Evolutionary conservation across 2,113 vertebrate species (phyloP), one percentile per base, ranked within the genome.

Genomic region (Tringa solitaria): DNA sequence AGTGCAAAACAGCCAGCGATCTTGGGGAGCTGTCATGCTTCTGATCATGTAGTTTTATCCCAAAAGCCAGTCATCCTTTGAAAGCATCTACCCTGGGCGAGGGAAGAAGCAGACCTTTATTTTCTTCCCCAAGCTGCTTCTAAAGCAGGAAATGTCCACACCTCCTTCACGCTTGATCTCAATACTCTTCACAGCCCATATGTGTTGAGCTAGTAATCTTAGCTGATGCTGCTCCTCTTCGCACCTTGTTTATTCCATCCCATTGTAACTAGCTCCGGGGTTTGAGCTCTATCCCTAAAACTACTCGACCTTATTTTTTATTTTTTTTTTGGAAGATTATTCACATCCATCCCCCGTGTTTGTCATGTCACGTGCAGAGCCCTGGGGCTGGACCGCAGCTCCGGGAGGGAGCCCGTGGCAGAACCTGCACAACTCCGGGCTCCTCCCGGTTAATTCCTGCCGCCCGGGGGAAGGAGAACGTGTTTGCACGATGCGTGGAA

Each of bases 81-180:
- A 86, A 74, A 70, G 51, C 32, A 51, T 39, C 75, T 76, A 22
- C 13, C 39, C 33, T 51, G 22, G 41, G 78, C 1, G 80, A 41
- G 13, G 50, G 75, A 77, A 83, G 74, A 91, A 67, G 27, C 23
- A 91, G 54, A 92, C 69, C 43, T 81, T 92, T 87, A 81, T 87
- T 94, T 95, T 91, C 76, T 70, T 70, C 87, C 68, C 43, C 39
- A 60, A 90, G 64, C 73, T 91, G 74, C 57, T 96, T 94, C 87
- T 91, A 87, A 85, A 96, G 75, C 32, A 83, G 78, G 74, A 89
- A 90, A 48, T 59, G 28, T 53, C 91, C 78, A 91, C 92, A 93
- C 79, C 75, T 96, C 90, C 87, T 80, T 91, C 79, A 80, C 54
- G 63, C 59, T 95, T 74, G 41, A 83, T 95, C 70, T 91, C 57